phyloP scores from a whole-genome alignment of 2,113 vertebrate species.

The Sebastes fasciatus region DNA sequence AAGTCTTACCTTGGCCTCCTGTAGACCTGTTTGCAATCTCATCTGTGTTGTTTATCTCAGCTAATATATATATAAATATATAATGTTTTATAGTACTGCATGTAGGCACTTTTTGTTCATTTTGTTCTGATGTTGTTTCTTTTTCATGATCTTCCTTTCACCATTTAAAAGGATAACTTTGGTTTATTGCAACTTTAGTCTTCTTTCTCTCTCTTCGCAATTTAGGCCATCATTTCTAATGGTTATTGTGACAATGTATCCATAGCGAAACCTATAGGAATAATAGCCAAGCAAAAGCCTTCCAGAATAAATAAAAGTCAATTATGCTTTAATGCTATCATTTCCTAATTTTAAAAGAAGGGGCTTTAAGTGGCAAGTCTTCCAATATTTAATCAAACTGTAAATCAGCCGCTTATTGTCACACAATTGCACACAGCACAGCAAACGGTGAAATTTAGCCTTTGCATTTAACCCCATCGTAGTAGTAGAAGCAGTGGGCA shows the following conservation, averaged over 20 bases:
- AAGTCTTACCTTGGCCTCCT: constrained; percentile 12
- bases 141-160: not conserved
- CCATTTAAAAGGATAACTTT: not conserved
- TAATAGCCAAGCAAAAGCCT: not conserved
- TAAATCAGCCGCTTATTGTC: no score
- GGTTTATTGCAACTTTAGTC: not conserved
- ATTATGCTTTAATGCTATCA: no score
- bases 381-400: not conserved
- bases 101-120: no score
- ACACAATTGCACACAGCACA: no score
- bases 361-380: not conserved
- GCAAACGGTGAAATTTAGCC: no score
- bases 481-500: no score
- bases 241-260: not conserved
- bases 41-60: constrained; percentile 2
- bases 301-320: not conserved
- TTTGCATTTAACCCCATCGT: no score
- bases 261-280: not conserved
- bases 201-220: not conserved
- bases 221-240: not conserved
- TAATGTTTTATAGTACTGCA: no score
- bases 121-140: no score
- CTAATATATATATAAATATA: no score
- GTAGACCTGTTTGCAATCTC: constrained; percentile 3
- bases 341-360: not conserved